A percentile compares a stretch with the other conserved stretches of the same genome.
phyloP scores from a whole-genome alignment of 2,888 invertebrate genomes.

The Dryomyza anilis region DNA sequence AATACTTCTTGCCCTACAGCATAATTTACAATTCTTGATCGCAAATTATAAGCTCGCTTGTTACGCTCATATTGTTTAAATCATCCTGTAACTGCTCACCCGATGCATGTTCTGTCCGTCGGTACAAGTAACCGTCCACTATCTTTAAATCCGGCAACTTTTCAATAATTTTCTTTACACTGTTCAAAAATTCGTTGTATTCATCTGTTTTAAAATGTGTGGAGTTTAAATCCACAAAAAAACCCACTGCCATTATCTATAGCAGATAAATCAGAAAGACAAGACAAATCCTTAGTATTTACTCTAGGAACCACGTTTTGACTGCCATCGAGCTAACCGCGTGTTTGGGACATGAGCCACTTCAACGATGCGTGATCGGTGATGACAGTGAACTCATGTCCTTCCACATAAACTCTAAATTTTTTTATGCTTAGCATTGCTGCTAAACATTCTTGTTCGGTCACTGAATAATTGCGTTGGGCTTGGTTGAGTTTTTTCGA shows the following conservation, averaged over 20 bases:
- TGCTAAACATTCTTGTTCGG: constrained; percentile 32
- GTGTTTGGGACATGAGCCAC: background rate
- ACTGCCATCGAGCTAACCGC: too few species aligned
- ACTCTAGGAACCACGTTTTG: background rate
- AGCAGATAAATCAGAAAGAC: too few species aligned
- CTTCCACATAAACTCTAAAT: constrained; percentile 34
- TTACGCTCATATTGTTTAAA: too few species aligned
- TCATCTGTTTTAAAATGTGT: background rate
- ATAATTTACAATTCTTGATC: too few species aligned
- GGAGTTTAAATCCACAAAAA: constrained; percentile 1
- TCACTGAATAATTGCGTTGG: constrained; percentile 30
- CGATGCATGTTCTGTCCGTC: too few species aligned
- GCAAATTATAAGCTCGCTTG: too few species aligned
- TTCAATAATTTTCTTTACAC: too few species aligned
- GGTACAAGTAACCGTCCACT: too few species aligned
- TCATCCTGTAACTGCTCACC: too few species aligned
- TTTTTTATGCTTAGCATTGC: constrained; percentile 29
- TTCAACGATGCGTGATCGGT: background rate
- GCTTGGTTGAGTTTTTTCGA: constrained; percentile 30
- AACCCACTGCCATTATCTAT: background rate
- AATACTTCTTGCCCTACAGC: too few species aligned
- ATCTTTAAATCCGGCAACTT: too few species aligned
- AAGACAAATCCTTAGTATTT: background rate
- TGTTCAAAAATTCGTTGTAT: background rate
- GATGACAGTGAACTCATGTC: constrained; percentile 6